Conservation (phyloP, 2,888 invertebrate species). For the Hirudinaria manillensis region DNA sequence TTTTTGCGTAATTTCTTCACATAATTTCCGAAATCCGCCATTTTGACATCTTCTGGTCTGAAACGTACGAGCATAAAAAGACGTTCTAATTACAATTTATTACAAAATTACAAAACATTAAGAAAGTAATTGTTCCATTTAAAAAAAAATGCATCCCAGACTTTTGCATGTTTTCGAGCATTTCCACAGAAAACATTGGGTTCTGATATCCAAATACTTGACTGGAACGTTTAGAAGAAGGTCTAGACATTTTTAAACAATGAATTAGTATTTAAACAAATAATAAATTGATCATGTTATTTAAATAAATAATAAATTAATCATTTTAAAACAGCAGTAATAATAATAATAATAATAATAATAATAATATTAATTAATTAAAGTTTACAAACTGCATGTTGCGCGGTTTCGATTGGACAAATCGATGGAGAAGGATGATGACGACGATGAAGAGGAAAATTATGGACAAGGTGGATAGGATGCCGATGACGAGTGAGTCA, state of each 20-base stretch:
- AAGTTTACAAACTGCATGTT: neutral
- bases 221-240: constrained; percentile 13
- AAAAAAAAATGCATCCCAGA: neutral
- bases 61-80: neutral
- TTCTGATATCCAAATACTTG: constrained; percentile 14
- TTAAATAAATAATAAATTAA: too few relatives aligned
- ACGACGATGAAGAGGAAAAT: constrained; percentile 10
- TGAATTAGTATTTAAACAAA: neutral
- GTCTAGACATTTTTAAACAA: constrained; percentile 1
- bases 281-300: too few relatives aligned
- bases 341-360: neutral
- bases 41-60: constrained; percentile 30
- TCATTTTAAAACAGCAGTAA: neutral
- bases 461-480: neutral
- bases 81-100: neutral
- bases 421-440: neutral
- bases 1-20: constrained; percentile 43
- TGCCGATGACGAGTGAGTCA: neutral
- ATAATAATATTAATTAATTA: neutral
- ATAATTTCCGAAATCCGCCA: constrained; percentile 42
- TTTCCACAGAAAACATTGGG: constrained; percentile 4
- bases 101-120: too few relatives aligned
- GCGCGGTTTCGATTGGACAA: neutral
- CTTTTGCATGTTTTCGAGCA: neutral
- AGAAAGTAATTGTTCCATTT: too few relatives aligned